Base-by-base conservation (phyloP, 2,888 invertebrate genomes). In the Ophonus ardosiacus region DNA sequence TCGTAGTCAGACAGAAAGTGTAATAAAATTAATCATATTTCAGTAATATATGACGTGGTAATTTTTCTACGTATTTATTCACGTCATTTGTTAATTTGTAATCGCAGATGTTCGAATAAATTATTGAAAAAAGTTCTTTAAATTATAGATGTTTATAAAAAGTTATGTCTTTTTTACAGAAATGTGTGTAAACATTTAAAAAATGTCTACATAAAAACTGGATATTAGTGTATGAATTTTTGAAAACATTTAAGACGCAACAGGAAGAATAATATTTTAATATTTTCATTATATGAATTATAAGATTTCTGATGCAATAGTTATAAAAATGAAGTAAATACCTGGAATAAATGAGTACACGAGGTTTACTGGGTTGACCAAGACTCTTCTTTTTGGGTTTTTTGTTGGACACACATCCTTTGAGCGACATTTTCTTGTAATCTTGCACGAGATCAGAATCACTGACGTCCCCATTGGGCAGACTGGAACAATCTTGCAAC, bases 391-490 rank as follows among this genome's bases (percentile, higher is more conserved):
- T 90, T 76, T 92, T 91, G n/a, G 88, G 88, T 87, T 92, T 92
- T 1, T 88, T 88, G 43, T 88, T 89, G 13, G 88, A 87, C 7
- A 88, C 88, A 56, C 89, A 88, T 17, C 88, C 89, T 79, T 90
- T 90, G 86, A 91, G 86, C 0, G 92, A 91, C 88, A 92, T 87
- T 86, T 92, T 92, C 89, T 96, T 95, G 91, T 96, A 96, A 91
- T 96, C 96, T 89, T 95, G 95, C 56, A 97, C 95, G 86, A 96
- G 93, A 89, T 96, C 96, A 31, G 96, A 95, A 90, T 96, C 95
- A 86, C 94, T 95, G 85, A 93, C 91, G 86, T 93, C 93, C 7
- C 93, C 93, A 76, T 90, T 88, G 7, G 96, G 96, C 89, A 96
- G 92, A 89, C 96, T 96, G 86, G 94, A 94, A 91, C 96, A 97